A percentile compares a stretch with the other conserved stretches of the same genome.
phyloP scores from a whole-genome alignment of 1,140 invertebrate species.

The Ostrea edulis region DNA sequence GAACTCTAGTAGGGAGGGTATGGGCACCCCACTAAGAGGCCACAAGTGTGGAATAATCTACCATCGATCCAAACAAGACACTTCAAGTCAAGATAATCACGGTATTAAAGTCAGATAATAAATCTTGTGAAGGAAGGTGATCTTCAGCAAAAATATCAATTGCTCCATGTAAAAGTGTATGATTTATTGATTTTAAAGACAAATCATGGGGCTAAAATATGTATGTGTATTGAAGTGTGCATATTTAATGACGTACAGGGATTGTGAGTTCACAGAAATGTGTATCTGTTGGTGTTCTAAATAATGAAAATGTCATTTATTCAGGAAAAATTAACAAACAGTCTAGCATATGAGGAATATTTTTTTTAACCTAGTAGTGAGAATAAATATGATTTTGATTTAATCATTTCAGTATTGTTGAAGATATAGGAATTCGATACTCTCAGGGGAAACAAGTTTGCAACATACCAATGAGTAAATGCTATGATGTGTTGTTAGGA shows the following conservation, averaged over 20 bases:
- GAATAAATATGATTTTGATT: too few relatives aligned
- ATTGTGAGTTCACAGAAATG: too few relatives aligned
- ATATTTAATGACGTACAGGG: too few relatives aligned
- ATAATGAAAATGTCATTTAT: too few relatives aligned
- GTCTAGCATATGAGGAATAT: too few relatives aligned
- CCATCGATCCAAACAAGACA: constrained; percentile 18
- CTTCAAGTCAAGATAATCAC: constrained; percentile 35
- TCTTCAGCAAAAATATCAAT: constrained; percentile 30
- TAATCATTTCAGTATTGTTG: neutral
- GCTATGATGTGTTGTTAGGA: neutral
- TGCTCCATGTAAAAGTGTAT: neutral
- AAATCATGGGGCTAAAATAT: neutral
- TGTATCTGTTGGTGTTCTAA: too few relatives aligned
- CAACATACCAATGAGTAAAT: neutral
- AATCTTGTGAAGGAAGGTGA: constrained; percentile 21
- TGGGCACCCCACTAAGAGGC: constrained; percentile 14
- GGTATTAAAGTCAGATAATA: constrained; percentile 35
- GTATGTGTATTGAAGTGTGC: neutral
- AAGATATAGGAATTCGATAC: neutral
- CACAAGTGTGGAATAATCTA: constrained; percentile 26
- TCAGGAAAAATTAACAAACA: too few relatives aligned
- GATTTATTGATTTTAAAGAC: constrained; percentile 17
- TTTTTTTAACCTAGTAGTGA: too few relatives aligned
- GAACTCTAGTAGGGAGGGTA: neutral
- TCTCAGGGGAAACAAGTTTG: neutral